Evolutionary conservation across 2,113 vertebrate species (phyloP).

Genomic region (Hypocryptadius cinnamomeus): DNA sequence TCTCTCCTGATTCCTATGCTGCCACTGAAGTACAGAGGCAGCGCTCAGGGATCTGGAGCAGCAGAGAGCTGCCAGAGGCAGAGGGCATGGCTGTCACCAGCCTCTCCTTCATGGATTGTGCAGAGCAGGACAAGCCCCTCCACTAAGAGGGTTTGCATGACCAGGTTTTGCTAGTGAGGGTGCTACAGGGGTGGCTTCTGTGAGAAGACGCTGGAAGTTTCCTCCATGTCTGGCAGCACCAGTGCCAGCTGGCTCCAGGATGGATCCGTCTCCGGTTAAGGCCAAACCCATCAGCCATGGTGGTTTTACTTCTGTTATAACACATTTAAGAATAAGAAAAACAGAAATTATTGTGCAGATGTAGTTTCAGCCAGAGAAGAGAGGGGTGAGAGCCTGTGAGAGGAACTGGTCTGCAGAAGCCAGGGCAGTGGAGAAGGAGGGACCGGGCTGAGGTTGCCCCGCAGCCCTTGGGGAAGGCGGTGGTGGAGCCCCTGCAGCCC

Average conservation of each 20-base stretch:
- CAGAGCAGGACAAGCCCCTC: neutral
- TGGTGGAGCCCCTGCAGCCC: neutral
- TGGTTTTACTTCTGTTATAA: neutral
- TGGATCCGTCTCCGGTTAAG: accelerated
- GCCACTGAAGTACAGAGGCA: neutral
- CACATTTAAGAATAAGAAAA: neutral
- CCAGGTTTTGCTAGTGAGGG: neutral
- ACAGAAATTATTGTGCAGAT: neutral
- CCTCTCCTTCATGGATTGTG: neutral
- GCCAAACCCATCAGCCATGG: too few relatives aligned
- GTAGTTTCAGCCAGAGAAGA: neutral
- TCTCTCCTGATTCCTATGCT: neutral
- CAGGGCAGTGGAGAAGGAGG: neutral
- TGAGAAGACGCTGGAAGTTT: neutral
- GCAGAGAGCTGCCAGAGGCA: neutral
- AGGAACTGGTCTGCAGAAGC: neutral
- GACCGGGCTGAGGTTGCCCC: too few relatives aligned
- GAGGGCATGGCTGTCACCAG: neutral
- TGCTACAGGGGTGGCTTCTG: neutral
- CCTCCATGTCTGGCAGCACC: neutral
- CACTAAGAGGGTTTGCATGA: neutral
- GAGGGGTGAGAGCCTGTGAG: too few relatives aligned
- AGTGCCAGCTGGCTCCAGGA: neutral
- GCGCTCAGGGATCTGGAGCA: neutral
- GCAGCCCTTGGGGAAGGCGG: accelerated